Base-by-base conservation (phyloP, 2,888 invertebrate species). In the Phalangium opilio region DNA sequence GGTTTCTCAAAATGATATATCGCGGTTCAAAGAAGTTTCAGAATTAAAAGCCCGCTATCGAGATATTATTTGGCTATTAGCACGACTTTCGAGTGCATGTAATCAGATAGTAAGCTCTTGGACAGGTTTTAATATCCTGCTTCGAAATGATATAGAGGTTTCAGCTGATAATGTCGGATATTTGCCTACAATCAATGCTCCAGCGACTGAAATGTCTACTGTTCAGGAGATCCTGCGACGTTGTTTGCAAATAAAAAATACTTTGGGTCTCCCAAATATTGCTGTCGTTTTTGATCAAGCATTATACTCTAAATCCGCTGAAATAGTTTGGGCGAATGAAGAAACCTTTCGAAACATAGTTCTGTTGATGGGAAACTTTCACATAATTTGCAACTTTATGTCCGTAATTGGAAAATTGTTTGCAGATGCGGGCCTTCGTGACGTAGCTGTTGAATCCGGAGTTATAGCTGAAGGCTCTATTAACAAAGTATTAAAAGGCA, bases 231-330 rank as follows among this genome's bases (percentile, higher is more conserved):
- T 45, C n/a, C 27, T 39, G 17, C 19, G 15, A 10, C 27, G 14
- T 3, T 40, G 40, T 15, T 11, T 40, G 7, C 14, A 32, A 21
- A 17, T 33, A 12, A 15, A 11, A 7, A 14, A 45, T 32, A n/a
- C 32, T 3, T 17, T 45, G 7, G 4, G 32, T 12, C 12, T 45
- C 5, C 21, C 21, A 5, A n/a, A 35, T 18, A 40, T 45, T 8
- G 41, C 40, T 21, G 27, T 27, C 11, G 14, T 45, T 10, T 11
- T 44, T 20, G 15, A 52, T 47, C 52, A 58, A 48, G 55, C 54
- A 33, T 44, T 57, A 20, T 57, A 49, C 52, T 45, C 55, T n/a
- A 58, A 56, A 43, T 54, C 52, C 36, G 43, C 50, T n/a, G 53
- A 57, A 39, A 45, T 58, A 3, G 33, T 46, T 1, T 56, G 52